Conservation (phyloP, 2,888 invertebrate genomes). For the Amiota mariae region DNA sequence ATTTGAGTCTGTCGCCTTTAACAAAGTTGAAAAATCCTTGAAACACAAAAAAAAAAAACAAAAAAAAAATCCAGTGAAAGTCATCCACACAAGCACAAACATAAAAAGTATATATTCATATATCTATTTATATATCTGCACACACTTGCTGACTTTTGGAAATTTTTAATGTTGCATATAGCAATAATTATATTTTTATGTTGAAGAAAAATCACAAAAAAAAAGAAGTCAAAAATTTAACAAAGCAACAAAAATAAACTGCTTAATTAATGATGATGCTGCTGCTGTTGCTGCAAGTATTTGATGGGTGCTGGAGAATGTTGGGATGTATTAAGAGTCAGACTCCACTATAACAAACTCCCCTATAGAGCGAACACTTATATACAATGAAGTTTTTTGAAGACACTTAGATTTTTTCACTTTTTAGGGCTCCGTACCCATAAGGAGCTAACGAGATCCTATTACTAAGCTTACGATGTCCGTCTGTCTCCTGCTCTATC, state of each 20-base stretch:
- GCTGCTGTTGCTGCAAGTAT: not conserved
- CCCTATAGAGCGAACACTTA: too few species aligned
- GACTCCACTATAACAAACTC: too few species aligned
- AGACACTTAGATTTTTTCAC: too few species aligned
- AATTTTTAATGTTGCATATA: slow-evolving; percentile 48
- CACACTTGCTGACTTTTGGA: too few species aligned
- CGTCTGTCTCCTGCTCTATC: too few species aligned
- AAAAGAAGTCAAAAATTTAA: not conserved
- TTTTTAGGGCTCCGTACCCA: too few species aligned
- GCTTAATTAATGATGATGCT: slow-evolving; percentile 23
- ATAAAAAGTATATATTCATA: not conserved
- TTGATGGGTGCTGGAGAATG: not conserved
- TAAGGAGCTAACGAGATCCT: too few species aligned
- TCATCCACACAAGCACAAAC: slow-evolving; percentile 32
- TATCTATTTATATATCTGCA: not conserved
- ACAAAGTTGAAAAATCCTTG: slow-evolving; percentile 29
- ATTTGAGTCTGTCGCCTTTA: not conserved
- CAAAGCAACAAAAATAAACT: not conserved
- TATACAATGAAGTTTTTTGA: too few species aligned
- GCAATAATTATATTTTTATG: too few species aligned
- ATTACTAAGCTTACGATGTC: too few species aligned
- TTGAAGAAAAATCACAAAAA: slow-evolving; percentile 48
- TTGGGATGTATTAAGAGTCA: not conserved
- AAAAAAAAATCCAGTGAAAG: slow-evolving; percentile 1
- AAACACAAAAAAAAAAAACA: not conserved